Conservation (phyloP, 2,113 vertebrate species). For the Collichthys lucidus region DNA sequence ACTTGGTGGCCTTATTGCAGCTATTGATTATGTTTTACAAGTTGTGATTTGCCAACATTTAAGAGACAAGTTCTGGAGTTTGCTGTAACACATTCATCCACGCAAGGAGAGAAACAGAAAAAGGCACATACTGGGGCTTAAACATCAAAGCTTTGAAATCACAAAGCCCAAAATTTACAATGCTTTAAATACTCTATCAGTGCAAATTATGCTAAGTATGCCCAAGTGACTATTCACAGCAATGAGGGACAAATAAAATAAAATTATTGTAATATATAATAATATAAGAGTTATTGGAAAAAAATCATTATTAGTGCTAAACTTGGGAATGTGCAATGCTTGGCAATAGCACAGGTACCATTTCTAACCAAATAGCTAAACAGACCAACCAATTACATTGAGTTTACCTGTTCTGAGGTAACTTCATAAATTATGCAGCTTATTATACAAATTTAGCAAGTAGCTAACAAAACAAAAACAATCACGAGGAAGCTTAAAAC, state of each 20-base stretch:
- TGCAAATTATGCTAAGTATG: conserved; percentile 9
- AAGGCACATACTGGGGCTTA: conserved; percentile 19
- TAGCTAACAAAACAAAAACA: neutral
- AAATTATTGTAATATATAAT: too few species aligned
- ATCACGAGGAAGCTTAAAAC: neutral
- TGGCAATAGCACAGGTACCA: neutral
- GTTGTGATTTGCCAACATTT: neutral
- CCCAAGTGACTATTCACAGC: neutral
- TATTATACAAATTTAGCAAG: neutral
- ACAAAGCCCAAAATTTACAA: neutral
- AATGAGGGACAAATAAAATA: neutral
- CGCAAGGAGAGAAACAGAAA: conserved; percentile 37
- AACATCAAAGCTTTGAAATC: conserved; percentile 1
- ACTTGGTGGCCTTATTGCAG: neutral
- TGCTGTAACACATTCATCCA: conserved; percentile 11
- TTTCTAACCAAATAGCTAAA: conserved; percentile 19
- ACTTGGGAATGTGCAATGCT: conserved; percentile 17
- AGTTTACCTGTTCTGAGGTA: conserved; percentile 18
- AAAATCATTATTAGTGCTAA: conserved; percentile 21
- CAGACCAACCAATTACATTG: conserved; percentile 8
- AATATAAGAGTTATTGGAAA: conserved; percentile 6
- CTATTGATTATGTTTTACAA: neutral
- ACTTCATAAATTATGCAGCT: conserved; percentile 29
- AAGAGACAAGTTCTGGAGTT: neutral
- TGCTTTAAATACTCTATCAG: neutral